These are phyloP conservation scores for Saccopteryx bilineata DNA, from an alignment of 2,113 vertebrate genomes.

Conservation along the genomic window DNA sequence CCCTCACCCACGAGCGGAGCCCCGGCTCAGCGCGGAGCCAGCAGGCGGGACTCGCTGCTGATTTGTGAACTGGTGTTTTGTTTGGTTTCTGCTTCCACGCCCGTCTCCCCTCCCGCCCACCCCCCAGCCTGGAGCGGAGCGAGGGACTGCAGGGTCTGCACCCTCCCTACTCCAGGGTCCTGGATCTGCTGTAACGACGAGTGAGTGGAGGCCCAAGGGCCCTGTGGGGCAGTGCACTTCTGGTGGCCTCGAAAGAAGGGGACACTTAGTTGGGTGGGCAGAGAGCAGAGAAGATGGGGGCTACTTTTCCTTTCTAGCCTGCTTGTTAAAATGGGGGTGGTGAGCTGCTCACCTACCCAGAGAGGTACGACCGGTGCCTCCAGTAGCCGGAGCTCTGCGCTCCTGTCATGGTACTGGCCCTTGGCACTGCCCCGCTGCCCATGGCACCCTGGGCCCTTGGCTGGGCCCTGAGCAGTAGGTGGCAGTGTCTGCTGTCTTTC, in stretches of 20 bases:
- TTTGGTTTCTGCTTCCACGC: conserved; percentile 26
- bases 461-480: accelerated
- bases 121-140: not conserved
- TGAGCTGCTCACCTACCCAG: not conserved
- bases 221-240: not conserved
- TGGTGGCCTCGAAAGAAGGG: accelerated
- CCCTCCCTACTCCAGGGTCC: not conserved
- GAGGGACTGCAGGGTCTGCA: accelerated
- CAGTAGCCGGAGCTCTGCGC: not conserved
- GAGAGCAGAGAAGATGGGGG: not conserved
- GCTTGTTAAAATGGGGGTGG: not conserved
- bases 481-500: not conserved
- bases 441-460: accelerated
- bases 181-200: not conserved
- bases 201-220: not conserved
- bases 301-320: not conserved
- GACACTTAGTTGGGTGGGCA: accelerated
- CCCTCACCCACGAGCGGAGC: conserved; percentile 46
- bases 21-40: not conserved
- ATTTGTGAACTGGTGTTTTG: not conserved
- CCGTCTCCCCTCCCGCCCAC: not conserved
- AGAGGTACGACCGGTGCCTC: not conserved
- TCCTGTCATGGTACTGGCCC: not conserved
- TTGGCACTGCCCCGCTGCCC: not conserved
- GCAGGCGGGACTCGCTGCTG: not conserved